These are phyloP conservation scores for Drosophila lutescens DNA, from an alignment of 2,888 invertebrate species.

Conservation along the genomic window DNA sequence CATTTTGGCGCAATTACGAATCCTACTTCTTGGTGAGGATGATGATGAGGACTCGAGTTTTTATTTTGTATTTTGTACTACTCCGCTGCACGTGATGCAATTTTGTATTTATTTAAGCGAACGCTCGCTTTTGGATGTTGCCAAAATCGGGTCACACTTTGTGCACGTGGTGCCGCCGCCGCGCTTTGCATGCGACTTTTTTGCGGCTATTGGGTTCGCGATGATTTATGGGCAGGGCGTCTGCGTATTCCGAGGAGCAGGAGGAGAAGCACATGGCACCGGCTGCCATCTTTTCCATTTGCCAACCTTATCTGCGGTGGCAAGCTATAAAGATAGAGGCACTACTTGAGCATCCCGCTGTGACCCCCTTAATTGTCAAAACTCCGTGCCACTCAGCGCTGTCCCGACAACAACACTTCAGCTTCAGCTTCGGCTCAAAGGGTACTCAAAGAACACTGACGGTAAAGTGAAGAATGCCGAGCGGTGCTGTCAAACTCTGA, in stretches of 20 bases:
- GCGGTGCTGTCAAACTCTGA: not conserved
- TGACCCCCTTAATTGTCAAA: conserved; percentile 29
- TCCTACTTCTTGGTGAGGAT: conserved; percentile 5
- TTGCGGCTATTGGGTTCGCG: conserved; percentile 39
- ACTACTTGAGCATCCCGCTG: conserved; percentile 13
- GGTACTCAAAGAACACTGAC: conserved; percentile 33
- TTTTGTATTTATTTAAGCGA: conserved; percentile 39
- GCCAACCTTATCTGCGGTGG: conserved; percentile 2
- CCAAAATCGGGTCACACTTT: conserved; percentile 71
- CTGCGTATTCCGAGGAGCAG: conserved; percentile 29
- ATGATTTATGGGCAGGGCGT: conserved; percentile 57
- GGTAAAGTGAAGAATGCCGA: not conserved
- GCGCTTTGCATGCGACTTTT: conserved; percentile 30
- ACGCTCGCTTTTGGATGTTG: conserved; percentile 15
- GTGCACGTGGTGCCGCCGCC: conserved; percentile 56
- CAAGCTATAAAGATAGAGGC: conserved; percentile 3
- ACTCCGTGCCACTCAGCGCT: conserved; percentile 33
- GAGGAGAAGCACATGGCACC: conserved; percentile 21
- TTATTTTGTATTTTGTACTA: conserved; percentile 1
- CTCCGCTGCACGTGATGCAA: conserved; percentile 46
- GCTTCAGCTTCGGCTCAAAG: conserved; percentile 17
- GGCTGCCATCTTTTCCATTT: not conserved
- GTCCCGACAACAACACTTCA: conserved; percentile 26
- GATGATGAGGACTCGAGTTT: not conserved
- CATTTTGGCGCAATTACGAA: conserved; percentile 31